Evolutionary conservation across 2,113 vertebrate genomes (phyloP), one percentile per base, ranked within the genome.

Genomic region (Pungitius pungitius): DNA sequence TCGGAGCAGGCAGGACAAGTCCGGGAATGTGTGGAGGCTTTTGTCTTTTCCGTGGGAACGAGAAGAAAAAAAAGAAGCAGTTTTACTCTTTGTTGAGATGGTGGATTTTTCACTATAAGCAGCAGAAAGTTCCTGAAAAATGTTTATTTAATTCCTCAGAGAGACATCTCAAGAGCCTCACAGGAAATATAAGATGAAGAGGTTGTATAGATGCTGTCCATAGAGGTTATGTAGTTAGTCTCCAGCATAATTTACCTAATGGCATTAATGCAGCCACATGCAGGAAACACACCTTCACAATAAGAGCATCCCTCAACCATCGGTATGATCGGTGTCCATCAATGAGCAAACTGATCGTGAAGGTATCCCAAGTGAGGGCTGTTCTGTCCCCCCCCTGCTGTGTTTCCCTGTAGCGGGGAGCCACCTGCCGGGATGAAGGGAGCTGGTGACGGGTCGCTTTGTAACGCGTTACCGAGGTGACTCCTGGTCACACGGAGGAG

Each of bases 361-460:
- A 75, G 22, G 56, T 37, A 42, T 24, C 37, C 18, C 45, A 67
- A 59, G 49, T 42, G 45, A 43, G 15, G 26, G 69, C 14, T 26
- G 7, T 22, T 58, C 35, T 37, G 30, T 18, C 1, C 6, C 35
- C 4, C 8, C 40, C 69, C 86, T 11, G 63, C 75, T 63, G 78
- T 40, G 72, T 82, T 89, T 75, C 22, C 63, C 73, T 84, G 88
- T 76, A 81, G 81, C 86, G 57, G 89, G 85, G 92, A 91, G 92
- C 86, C 92, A 92, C 89, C 92, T 93, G 90, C 89, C 84, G 87
- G 91, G 91, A 83, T 42, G 45, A 64, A 69, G 69, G 58, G 35
- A 10, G 40, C 13, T 5, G 45, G 43, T 75, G 49, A 69, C 27
- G 0, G 62, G 80, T 77, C 43, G 81, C 69, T 59, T 4, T 8